Percentiles rank a stretch among this genome's conserved stretches.
Conservation (phyloP, 2,888 invertebrate genomes). For the Emesis furor region DNA sequence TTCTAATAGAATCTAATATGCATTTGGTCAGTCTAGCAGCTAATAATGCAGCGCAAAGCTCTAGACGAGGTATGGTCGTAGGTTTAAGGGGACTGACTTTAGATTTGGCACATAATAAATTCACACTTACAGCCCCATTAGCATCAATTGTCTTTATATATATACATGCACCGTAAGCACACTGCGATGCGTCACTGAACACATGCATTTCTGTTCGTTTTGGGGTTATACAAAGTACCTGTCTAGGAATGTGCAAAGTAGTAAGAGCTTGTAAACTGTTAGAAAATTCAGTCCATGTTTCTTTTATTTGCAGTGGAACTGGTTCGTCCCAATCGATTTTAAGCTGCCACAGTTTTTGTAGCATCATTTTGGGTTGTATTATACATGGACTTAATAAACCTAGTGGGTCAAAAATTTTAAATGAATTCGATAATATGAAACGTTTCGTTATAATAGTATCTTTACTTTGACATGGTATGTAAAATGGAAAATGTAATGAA, state of each 20-base stretch:
- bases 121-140: neutral
- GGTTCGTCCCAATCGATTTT: conserved; percentile 49
- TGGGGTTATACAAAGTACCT: conserved; percentile 33
- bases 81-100: conserved; percentile 65
- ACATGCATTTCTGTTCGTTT: conserved; percentile 42
- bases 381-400: conserved; percentile 52
- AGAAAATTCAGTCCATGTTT: conserved; percentile 35
- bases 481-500: conserved; percentile 67
- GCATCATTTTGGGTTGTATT: conserved; percentile 52
- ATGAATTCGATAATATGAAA: conserved; percentile 56
- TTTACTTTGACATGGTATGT: conserved; percentile 16
- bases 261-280: conserved; percentile 10
- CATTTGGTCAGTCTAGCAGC: conserved; percentile 25
- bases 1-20: conserved; percentile 23
- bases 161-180: conserved; percentile 47
- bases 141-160: conserved; percentile 30
- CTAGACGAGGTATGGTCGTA: conserved; percentile 65
- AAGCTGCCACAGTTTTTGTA: conserved; percentile 54
- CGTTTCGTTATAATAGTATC: conserved; percentile 50
- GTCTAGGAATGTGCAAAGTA: conserved; percentile 41
- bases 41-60: conserved; percentile 42
- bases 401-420: conserved; percentile 52
- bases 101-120: conserved; percentile 62
- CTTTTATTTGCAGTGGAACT: conserved; percentile 34
- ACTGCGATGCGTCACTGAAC: conserved; percentile 50